Conservation (phyloP, 2,888 invertebrate genomes). For the Pandemis corylana region DNA sequence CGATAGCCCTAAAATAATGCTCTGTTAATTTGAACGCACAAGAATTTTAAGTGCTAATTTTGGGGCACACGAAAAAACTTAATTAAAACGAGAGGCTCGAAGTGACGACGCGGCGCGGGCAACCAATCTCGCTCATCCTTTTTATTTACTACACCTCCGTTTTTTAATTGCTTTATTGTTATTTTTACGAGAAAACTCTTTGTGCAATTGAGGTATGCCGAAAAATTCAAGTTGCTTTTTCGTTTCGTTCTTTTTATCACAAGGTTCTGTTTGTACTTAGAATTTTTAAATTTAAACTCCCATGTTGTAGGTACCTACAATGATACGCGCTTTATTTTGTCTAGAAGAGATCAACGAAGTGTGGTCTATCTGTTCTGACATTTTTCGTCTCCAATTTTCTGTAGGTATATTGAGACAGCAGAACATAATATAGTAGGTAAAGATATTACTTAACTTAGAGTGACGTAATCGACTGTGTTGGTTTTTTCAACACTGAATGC, state of each 20-base stretch:
- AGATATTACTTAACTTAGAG: too few species aligned
- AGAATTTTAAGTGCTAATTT: conserved; percentile 18
- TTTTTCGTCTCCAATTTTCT: neutral
- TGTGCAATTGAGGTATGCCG: conserved; percentile 1
- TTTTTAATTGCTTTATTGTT: conserved; percentile 25
- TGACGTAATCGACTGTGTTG: too few species aligned
- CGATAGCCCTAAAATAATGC: neutral
- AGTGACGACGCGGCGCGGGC: conserved; percentile 5
- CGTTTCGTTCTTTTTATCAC: neutral
- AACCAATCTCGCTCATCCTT: conserved; percentile 27
- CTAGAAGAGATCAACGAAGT: neutral
- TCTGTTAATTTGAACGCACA: conserved; percentile 11
- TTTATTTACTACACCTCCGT: conserved; percentile 19
- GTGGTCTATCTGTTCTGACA: neutral
- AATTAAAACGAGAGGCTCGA: conserved; percentile 36
- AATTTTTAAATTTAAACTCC: neutral
- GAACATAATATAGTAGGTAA: too few species aligned
- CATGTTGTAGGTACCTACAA: neutral
- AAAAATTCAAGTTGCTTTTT: neutral
- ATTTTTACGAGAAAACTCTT: conserved; percentile 5
- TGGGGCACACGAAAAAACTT: conserved; percentile 28
- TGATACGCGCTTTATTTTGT: neutral
- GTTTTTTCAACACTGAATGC: too few species aligned
- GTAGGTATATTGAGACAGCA: neutral
- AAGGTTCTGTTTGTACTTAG: neutral